These are phyloP conservation scores for Phymastichus coffea DNA, from an alignment of 1,140 invertebrate genomes.

Conservation along the genomic window DNA sequence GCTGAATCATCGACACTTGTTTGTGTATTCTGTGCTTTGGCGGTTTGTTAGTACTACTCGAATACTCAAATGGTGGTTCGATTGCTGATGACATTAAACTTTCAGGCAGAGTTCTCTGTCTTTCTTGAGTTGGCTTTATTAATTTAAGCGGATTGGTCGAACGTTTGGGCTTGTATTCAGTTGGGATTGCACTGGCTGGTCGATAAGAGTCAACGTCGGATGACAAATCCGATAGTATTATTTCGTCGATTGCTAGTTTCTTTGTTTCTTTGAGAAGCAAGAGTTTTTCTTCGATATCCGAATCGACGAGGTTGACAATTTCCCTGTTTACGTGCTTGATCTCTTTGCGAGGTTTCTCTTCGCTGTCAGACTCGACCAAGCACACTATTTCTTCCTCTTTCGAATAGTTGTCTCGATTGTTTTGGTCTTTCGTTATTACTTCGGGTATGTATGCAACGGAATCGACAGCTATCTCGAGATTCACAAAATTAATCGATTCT, in stretches of 20 bases:
- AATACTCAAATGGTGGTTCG: not conserved
- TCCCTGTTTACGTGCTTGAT: not conserved
- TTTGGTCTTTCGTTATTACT: not conserved
- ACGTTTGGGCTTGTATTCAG: not conserved
- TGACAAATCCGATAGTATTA: conserved; percentile 17
- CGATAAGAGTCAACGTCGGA: conserved; percentile 20
- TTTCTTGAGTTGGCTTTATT: too few relatives aligned
- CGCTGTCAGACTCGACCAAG: not conserved
- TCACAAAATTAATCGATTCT: too few relatives aligned
- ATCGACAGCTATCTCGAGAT: not conserved
- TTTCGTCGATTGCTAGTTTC: not conserved
- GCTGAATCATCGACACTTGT: conserved; percentile 1
- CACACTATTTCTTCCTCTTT: not conserved
- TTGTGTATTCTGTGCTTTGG: conserved; percentile 16
- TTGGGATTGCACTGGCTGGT: conserved; percentile 2
- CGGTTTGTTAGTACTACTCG: too few relatives aligned
- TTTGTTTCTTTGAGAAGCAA: too few relatives aligned
- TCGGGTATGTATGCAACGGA: not conserved
- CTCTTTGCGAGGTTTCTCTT: not conserved
- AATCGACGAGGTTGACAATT: not conserved
- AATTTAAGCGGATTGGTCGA: too few relatives aligned
- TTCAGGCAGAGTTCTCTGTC: too few relatives aligned
- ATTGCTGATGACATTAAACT: not conserved
- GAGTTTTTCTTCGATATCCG: not conserved
- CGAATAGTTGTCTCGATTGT: not conserved